phyloP scores from a whole-genome alignment of 2,888 invertebrate species.

The Lobophora halterata region DNA sequence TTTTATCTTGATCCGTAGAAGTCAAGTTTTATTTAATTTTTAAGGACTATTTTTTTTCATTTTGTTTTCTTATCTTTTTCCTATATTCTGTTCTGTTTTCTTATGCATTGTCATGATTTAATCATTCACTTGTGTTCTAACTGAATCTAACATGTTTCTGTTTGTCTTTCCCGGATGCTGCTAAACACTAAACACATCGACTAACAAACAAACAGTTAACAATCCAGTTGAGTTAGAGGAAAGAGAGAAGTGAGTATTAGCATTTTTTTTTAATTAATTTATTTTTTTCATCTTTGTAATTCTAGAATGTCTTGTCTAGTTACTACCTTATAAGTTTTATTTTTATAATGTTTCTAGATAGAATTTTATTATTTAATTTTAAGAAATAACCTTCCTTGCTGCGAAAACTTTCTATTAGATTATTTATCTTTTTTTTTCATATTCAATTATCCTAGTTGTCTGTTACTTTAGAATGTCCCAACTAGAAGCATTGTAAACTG shows the following conservation, averaged over 20 bases:
- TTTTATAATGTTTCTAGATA: no score
- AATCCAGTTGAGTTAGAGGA: constrained; percentile 90
- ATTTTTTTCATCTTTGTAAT: constrained; percentile 12
- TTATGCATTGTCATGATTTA: background rate
- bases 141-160: constrained; percentile 25
- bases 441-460: no score
- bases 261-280: constrained; percentile 14
- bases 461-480: no score
- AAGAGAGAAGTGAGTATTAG: constrained; percentile 88
- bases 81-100: background rate
- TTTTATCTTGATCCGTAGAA: no score
- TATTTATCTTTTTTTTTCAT: no score
- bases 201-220: constrained; percentile 83
- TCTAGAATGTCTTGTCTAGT: constrained; percentile 23
- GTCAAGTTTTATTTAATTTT: no score
- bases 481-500: no score
- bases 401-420: no score
- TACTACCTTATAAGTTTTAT: no score
- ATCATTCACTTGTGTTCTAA: constrained; percentile 5
- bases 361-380: no score
- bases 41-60: no score
- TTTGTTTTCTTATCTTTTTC: background rate
- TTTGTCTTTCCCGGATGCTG: constrained; percentile 66
- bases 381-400: no score
- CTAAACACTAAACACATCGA: constrained; percentile 66